Conservation (phyloP, 2,888 invertebrate genomes). For the Sinodicranocentrus sp. region DNA sequence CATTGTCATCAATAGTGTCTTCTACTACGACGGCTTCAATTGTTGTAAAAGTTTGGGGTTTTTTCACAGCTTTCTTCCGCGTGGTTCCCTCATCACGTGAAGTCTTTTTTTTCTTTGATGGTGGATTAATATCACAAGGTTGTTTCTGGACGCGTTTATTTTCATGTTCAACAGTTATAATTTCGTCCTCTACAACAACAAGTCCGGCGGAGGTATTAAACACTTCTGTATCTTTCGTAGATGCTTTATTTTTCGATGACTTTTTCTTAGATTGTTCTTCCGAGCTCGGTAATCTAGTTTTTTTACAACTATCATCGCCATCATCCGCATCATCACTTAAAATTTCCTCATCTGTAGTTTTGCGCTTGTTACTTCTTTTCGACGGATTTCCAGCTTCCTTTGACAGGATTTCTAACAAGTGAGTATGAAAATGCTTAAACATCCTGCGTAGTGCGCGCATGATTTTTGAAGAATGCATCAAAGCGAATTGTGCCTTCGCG, state of each 20-base stretch:
- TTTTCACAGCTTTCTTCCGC: not conserved
- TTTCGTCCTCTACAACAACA: slow-evolving; percentile 78
- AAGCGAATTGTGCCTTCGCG: too few relatives aligned
- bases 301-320: not conserved
- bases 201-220: slow-evolving; percentile 63
- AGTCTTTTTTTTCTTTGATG: slow-evolving; percentile 1
- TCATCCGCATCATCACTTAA: not conserved
- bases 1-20: slow-evolving; percentile 61
- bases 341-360: not conserved
- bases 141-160: slow-evolving; percentile 77
- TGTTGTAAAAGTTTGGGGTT: not conserved
- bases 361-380: not conserved
- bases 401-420: slow-evolving; percentile 30
- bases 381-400: not conserved
- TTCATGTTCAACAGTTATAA: slow-evolving; percentile 77
- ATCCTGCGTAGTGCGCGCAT: too few relatives aligned
- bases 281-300: slow-evolving; percentile 4
- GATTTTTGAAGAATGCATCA: too few relatives aligned
- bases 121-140: too few relatives aligned
- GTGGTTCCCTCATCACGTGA: not conserved
- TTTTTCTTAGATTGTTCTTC: slow-evolving; percentile 64
- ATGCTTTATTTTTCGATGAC: too few relatives aligned
- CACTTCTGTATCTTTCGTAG: too few relatives aligned
- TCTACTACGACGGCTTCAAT: not conserved
- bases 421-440: too few relatives aligned